Base-by-base conservation (phyloP, 1,140 invertebrate genomes). In the Cepaea nemoralis region DNA sequence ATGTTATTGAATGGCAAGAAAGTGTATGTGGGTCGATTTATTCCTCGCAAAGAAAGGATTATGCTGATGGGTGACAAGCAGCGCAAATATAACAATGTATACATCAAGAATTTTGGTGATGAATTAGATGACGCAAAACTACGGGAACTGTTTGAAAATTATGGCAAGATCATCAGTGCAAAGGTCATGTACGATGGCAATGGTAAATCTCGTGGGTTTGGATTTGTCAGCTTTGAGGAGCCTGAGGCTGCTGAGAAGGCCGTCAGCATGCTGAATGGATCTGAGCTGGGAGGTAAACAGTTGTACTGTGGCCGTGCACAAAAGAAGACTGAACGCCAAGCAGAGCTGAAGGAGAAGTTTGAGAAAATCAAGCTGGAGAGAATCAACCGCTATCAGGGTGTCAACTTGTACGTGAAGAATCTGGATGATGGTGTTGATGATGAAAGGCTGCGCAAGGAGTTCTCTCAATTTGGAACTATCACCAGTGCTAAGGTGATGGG, bases 381-480 rank as follows among this genome's bases (percentile, higher is more conserved):
- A 35, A 93, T 99, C 86, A 98, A 95, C 88, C 94, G 97, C 37
- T 93, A 92, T 85, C 92, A 93, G 87, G 98, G 98, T 67, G 97
- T 99, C 5, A 99, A 99, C 90, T 93, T 99, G 82, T 99, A 99
- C 92, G 98, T 99, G 0, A 99, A 99, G 91, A 99, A 99, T 91
- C 92, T 99, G 85, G 98, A 99, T 92, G 98, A 99, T 88, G 96
- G 95, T 10, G 98, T 99, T 90, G 97, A 99, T 92, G 98, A 99
- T 92, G 97, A 99, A 89, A 94, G 95, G 83, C 93, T 99, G n/a
- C 94, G 97, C 37, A 97, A 98, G 88, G 97, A 98, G 92, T 99
- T 99, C 91, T 94, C 95, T 81, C 94, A 94, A 74, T 99, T 97
- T 91, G 98, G 98, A 74, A 98, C 96, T 42, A 99, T 99, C 82